A percentile compares a stretch with the other conserved stretches of the same genome.
phyloP scores from a whole-genome alignment of 2,113 vertebrate species.

The Hippocampus comes region DNA sequence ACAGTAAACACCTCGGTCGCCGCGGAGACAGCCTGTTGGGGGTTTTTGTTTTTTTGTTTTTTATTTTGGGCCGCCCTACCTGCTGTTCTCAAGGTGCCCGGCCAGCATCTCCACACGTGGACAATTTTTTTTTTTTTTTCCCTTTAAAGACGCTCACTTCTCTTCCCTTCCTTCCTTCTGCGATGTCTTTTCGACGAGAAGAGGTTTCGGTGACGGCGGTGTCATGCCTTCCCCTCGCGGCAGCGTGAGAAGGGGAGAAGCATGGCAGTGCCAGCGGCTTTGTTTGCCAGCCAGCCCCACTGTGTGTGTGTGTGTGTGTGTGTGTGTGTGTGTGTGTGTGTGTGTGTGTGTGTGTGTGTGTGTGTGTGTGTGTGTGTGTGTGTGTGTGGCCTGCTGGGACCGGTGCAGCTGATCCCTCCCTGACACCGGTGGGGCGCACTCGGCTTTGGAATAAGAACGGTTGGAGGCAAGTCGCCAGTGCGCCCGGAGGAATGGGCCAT shows the following conservation, averaged over 20 bases:
- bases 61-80: constrained; percentile 49
- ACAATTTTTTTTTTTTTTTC: constrained; percentile 12
- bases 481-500: constrained; percentile 45
- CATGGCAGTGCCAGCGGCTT: constrained; percentile 58
- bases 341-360: constrained; percentile 22
- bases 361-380: constrained; percentile 28
- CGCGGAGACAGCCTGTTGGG: constrained; percentile 55
- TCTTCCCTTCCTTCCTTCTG: not conserved
- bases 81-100: constrained; percentile 68
- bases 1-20: constrained; percentile 62
- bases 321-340: constrained; percentile 37
- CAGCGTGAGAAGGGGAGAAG: constrained; percentile 31
- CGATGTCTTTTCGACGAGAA: constrained; percentile 6
- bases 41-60: not conserved
- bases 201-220: constrained; percentile 5
- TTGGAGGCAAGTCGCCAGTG: constrained; percentile 22
- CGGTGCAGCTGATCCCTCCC: constrained; percentile 74
- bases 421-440: constrained; percentile 61
- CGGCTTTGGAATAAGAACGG: constrained; percentile 43
- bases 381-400: constrained; percentile 69
- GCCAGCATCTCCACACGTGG: constrained; percentile 69
- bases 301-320: constrained; percentile 24
- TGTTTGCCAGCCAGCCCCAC: constrained; percentile 54
- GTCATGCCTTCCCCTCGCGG: constrained; percentile 36
- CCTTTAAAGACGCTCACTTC: not conserved